A percentile compares a stretch with the other conserved stretches of the same genome.
Conservation (phyloP, 2,888 invertebrate genomes). For the Caenorhabditis sp. region DNA sequence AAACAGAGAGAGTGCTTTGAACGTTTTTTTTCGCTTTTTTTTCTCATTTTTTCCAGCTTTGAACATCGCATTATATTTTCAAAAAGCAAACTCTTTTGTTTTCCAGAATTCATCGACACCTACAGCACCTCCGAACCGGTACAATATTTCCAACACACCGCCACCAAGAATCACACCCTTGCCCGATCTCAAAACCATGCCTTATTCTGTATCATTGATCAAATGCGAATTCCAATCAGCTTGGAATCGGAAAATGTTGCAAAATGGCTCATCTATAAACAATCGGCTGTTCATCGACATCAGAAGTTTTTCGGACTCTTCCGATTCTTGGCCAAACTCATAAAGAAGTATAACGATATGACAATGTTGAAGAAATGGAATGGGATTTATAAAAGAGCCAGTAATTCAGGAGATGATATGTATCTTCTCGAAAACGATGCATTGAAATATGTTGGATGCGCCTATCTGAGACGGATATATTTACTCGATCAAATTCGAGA, state of each 20-base stretch:
- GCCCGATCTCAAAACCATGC: constrained; percentile 9
- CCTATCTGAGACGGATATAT: constrained; percentile 22
- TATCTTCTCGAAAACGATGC: constrained; percentile 16
- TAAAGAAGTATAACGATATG: constrained; percentile 27
- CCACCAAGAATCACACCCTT: not conserved
- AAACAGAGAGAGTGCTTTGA: no score
- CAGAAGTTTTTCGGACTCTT: constrained; percentile 32
- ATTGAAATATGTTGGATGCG: constrained; percentile 30
- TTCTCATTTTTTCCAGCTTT: no score
- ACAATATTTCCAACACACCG: not conserved
- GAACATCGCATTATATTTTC: no score
- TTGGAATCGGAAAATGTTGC: constrained; percentile 16
- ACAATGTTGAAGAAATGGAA: constrained; percentile 16
- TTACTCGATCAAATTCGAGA: constrained; percentile 24
- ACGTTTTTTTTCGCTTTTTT: no score
- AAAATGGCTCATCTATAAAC: constrained; percentile 33
- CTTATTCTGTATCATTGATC: constrained; percentile 18
- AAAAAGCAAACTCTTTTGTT: not conserved
- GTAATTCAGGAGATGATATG: constrained; percentile 9
- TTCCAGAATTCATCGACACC: not conserved
- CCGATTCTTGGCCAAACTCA: constrained; percentile 12
- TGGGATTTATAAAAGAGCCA: constrained; percentile 10
- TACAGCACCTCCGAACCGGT: not conserved
- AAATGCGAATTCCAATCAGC: constrained; percentile 29
- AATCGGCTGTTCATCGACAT: constrained; percentile 32